Evolutionary conservation across 2,797 vertebrate species (phyloP), one percentile per base, ranked within the genome.

Genomic region (Menidia menidia): DNA sequence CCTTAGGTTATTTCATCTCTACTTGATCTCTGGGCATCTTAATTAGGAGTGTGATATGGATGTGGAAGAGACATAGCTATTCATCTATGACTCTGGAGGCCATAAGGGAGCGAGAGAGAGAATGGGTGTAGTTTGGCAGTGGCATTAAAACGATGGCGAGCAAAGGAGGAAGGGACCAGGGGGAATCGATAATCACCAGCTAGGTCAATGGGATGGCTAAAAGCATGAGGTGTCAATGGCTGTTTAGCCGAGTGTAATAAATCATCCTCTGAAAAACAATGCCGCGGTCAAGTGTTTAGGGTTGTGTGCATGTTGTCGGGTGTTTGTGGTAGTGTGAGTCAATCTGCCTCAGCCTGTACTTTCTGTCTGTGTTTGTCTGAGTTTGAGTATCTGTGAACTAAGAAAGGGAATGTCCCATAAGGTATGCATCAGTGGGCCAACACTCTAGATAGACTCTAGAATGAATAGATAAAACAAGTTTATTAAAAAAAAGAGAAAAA

Each of bases 11-110:
- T 60, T 55, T 83, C 81, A 85, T 84, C 82, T 86, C 75, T 59
- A 52, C 85, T 62, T 25, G 48, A 86, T 78, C 73, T 68, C 41
- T 60, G 71, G 81, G 68, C 72, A 84, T 91, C 87, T 89, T 92
- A 93, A 94, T 93, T 90, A 91, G 88, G 77, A 77, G 73, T 75
- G 86, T 54, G 75, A 88, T 92, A 91, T 91, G 88, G 90, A 93
- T 89, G 90, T 86, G 68, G 78, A 75, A 69, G 60, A 85, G 88
- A 90, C 88, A 87, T 71, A 88, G 88, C 85, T 87, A 93, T 93
- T 93, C 87, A 89, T 93, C 86, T 69, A 78, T 80, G 83, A 78
- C 87, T 78, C 86, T 63, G 33, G 85, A 81, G 91, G 82, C 87
- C 72, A 55, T 18, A 30, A 81, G 68, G 61, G 62, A 78, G 62